A percentile compares a stretch with the other conserved stretches of the same genome.
phyloP scores from a whole-genome alignment of 2,113 vertebrate genomes.

The Poeciliopsis prolifica region DNA sequence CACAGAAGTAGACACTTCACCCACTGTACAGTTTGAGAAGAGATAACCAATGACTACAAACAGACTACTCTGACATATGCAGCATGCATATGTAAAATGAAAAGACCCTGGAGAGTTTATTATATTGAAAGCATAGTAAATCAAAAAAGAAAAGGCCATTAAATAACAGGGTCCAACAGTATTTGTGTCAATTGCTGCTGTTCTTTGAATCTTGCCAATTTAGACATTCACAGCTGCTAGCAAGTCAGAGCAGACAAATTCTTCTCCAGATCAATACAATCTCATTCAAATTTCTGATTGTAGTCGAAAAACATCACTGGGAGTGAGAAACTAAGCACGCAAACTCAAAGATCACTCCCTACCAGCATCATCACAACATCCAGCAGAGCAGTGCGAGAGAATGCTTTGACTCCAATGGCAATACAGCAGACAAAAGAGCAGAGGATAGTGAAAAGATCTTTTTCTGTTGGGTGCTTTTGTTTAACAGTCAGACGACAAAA shows the following conservation, averaged over 20 bases:
- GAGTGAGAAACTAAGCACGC: neutral
- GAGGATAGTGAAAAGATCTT: neutral
- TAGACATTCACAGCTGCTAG: conserved; percentile 8
- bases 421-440: no score
- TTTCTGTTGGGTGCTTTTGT: neutral
- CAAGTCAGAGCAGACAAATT: conserved; percentile 5
- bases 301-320: neutral
- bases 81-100: no score
- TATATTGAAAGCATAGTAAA: no score
- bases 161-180: no score
- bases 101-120: no score
- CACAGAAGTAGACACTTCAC: no score
- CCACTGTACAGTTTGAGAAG: no score
- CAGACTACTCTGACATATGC: no score
- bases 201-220: conserved; percentile 12
- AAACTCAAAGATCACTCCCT: neutral
- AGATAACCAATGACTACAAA: no score
- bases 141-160: no score
- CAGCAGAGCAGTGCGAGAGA: neutral
- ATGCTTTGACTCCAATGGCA: neutral
- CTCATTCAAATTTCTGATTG: neutral
- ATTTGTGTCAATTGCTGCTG: neutral
- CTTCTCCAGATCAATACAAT: neutral
- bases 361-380: neutral
- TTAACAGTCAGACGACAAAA: neutral